Evolutionary conservation across 2,797 vertebrate genomes (phyloP), one percentile per base, ranked within the genome.

Genomic region (Sternarchorhynchus goeldii): DNA sequence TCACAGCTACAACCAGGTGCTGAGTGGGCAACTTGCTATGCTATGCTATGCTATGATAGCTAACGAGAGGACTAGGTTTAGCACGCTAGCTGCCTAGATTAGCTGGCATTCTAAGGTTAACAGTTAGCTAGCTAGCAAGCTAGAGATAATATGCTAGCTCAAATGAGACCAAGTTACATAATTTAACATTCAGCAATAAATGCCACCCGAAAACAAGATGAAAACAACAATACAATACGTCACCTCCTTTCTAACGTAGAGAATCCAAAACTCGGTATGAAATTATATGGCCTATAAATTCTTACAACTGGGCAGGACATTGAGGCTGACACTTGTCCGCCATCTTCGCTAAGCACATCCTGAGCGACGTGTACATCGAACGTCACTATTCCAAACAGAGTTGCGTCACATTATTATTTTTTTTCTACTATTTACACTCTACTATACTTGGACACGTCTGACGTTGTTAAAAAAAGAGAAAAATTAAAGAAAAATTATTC

Each of bases 361-460:
- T 92, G 87, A 93, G 92, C 93, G 91, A 96, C 95, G 95, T 96
- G 95, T 96, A 94, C 93, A 90, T 84, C 88, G 82, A 21, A 90
- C 93, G 92, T 93, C 83, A 87, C 67, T 18, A 7, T 3, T 69
- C 65, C 56, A 55, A 12, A 59, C 75, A 57, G 36, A 21, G 56
- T 29, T 10, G 20, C 65, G 65, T 41, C 65, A 69, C 55, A 25
- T 32, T 25, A 25, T 25, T 25, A 25, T 25, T 25, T 25, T 25
- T 25, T 25, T 25, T 25, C 25, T 25, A 25, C 25, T 25, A 25
- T 25, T 25, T 25, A 25, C 0, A 25, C 25, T 25, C 25, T 25
- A 25, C 25, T 25, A 25, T 25, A 25, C 25, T 25, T 25, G 25
- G 25, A 25, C 25, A 25, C 6, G 39, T 41, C 4, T 4, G 36